Conservation (phyloP, 2,113 vertebrate genomes). For the Protobothrops mucrosquamatus region DNA sequence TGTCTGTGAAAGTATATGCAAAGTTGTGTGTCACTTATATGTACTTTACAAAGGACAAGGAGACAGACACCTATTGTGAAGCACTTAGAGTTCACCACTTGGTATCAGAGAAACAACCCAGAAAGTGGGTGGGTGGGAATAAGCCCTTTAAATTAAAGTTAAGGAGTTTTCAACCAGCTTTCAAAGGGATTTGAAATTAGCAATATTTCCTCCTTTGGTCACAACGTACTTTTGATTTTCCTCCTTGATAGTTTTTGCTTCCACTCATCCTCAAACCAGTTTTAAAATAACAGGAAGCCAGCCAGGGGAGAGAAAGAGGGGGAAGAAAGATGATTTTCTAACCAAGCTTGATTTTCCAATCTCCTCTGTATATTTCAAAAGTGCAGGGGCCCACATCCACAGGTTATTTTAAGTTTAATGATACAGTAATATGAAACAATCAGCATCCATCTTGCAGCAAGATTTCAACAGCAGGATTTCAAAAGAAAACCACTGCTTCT, state of each 20-base stretch:
- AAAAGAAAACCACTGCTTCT: constrained; percentile 59
- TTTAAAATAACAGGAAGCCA: background rate
- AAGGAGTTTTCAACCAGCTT: background rate
- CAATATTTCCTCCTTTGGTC: background rate
- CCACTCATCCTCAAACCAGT: background rate
- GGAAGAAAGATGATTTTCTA: background rate
- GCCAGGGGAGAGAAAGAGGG: background rate
- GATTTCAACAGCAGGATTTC: constrained; percentile 49
- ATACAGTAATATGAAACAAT: constrained; percentile 59
- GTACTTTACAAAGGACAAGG: background rate
- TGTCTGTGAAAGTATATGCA: background rate
- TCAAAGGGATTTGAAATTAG: background rate
- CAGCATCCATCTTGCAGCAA: constrained; percentile 57
- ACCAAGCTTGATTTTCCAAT: constrained; percentile 18
- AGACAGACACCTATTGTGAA: background rate
- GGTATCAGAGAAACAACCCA: background rate
- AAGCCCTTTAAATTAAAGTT: background rate
- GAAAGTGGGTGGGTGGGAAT: background rate
- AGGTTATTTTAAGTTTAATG: constrained; percentile 53
- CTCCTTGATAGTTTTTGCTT: background rate
- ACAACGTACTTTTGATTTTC: background rate
- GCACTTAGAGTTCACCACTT: background rate
- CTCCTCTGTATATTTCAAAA: constrained; percentile 23
- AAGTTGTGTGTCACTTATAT: background rate
- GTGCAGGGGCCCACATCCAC: background rate